Conservation (phyloP, 2,113 vertebrate genomes). For the Eptesicus fuscus region DNA sequence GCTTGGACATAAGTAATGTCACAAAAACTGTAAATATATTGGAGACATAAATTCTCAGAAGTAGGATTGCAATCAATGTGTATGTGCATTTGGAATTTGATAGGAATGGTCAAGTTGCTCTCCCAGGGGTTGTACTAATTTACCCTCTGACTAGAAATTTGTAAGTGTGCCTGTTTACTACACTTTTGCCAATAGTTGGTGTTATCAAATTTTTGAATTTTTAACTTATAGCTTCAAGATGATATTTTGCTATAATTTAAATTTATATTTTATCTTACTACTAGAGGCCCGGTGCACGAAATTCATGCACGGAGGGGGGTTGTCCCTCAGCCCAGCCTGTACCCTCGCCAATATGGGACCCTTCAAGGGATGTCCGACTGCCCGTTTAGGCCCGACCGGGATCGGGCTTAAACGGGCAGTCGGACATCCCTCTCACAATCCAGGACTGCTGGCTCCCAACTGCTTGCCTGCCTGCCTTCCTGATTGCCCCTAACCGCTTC, state of each 20-base stretch:
- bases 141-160: not conserved
- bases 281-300: too few species aligned
- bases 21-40: constrained; percentile 1
- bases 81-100: constrained; percentile 2
- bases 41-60: not conserved
- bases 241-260: not conserved
- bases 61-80: not conserved
- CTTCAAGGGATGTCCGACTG: too few species aligned
- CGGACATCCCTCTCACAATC: too few species aligned
- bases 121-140: not conserved
- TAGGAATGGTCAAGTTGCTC: not conserved
- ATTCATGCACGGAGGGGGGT: too few species aligned
- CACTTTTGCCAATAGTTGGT: not conserved
- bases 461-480: too few species aligned
- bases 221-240: not conserved
- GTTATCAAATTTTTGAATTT: not conserved
- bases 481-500: too few species aligned
- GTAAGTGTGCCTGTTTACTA: not conserved
- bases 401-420: too few species aligned
- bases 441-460: too few species aligned
- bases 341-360: too few species aligned
- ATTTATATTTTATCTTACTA: not conserved
- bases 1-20: not conserved
- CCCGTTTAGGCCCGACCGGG: too few species aligned
- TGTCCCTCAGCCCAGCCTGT: too few species aligned